Evolutionary conservation across 2,888 invertebrate species (phyloP).

Genomic region (Scaptomyza cyrtandrae): DNA sequence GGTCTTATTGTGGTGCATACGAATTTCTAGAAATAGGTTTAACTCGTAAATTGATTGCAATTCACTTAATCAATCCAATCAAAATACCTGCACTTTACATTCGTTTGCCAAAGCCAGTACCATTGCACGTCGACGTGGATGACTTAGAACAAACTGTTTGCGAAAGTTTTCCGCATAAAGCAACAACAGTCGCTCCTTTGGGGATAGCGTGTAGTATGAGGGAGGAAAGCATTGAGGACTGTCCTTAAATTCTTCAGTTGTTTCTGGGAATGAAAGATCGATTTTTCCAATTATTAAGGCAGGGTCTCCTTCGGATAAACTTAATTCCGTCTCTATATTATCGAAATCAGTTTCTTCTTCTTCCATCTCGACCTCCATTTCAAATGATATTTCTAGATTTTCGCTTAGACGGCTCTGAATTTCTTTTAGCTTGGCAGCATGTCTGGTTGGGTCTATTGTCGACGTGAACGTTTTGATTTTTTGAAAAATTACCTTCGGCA

Average conservation of each 20-base stretch:
- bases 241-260: constrained; percentile 76
- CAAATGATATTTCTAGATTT: constrained; percentile 16
- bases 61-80: too few species aligned
- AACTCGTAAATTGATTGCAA: neutral
- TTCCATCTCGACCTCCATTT: constrained; percentile 41
- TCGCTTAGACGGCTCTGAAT: constrained; percentile 46
- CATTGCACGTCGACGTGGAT: constrained; percentile 87
- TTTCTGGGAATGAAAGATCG: constrained; percentile 82
- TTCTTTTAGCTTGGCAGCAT: constrained; percentile 64
- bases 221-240: constrained; percentile 87
- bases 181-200: constrained; percentile 89
- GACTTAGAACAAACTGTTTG: constrained; percentile 87
- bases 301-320: constrained; percentile 69
- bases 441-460: constrained; percentile 52
- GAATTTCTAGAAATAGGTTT: constrained; percentile 89
- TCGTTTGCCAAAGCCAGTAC: constrained; percentile 91
- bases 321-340: constrained; percentile 41
- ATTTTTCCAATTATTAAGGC: constrained; percentile 73
- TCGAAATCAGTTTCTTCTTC: constrained; percentile 45
- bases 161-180: constrained; percentile 92
- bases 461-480: constrained; percentile 46
- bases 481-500: constrained; percentile 55
- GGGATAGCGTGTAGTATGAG: constrained; percentile 88
- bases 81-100: constrained; percentile 89
- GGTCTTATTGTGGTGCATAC: constrained; percentile 93